Evolutionary conservation across 2,113 vertebrate genomes (phyloP).

Genomic region (Hippotragus niger): DNA sequence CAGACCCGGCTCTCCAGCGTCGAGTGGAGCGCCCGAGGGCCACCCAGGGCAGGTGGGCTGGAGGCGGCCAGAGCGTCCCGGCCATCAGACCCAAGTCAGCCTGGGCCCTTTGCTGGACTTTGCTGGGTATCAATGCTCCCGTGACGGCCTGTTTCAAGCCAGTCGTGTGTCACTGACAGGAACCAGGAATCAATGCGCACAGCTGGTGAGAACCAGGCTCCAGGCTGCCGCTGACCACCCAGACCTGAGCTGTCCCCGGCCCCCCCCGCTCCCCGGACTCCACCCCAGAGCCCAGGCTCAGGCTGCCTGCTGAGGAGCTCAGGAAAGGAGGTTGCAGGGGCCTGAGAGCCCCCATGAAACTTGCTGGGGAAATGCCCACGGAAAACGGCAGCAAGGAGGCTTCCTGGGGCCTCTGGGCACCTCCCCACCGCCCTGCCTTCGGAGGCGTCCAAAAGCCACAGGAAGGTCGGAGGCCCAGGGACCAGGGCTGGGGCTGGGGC

Average conservation of each 20-base stretch:
- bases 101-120: not conserved
- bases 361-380: not conserved
- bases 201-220: not conserved
- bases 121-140: not conserved
- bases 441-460: fast-evolving
- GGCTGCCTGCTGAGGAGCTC: not conserved
- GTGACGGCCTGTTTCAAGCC: not conserved
- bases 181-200: not conserved
- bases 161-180: not conserved
- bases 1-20: not conserved
- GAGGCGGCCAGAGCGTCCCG: not conserved
- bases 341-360: not conserved
- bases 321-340: not conserved
- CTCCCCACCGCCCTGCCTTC: not conserved
- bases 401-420: not conserved
- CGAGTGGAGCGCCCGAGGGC: not conserved
- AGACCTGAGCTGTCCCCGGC: not conserved
- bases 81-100: not conserved
- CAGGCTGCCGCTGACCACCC: not conserved
- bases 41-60: not conserved
- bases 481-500: not conserved
- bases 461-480: conserved; percentile 16
- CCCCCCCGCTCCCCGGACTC: not conserved
- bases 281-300: not conserved
- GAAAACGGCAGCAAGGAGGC: not conserved